Evolutionary conservation across 2,797 vertebrate genomes (phyloP), one percentile per base, ranked within the genome.

Genomic region (Sebastes iracundus): DNA sequence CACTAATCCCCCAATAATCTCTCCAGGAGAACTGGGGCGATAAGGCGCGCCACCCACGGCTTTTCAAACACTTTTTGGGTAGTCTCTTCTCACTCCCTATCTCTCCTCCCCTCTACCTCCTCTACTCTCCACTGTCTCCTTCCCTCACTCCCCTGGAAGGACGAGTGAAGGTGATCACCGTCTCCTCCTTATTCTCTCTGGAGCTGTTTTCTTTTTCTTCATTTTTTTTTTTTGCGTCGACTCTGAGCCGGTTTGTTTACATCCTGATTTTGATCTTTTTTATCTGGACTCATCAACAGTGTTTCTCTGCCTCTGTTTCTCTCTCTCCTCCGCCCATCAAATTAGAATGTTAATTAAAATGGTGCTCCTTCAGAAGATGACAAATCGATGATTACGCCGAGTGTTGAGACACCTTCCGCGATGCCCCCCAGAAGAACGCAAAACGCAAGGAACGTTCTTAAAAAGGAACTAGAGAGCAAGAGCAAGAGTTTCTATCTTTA

Each of bases 1-100:
- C 93, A 91, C 93, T 96, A 96, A 96, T 96, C 95, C 96, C 94
- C 91, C 94, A 95, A 93, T 96, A 96, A 96, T 96, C 95, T 96
- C 94, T 96, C 90, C 95, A 95, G 94, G 95, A 96, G 95, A 95
- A 95, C 94, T 93, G 90, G 86, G 92, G 77, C 77, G 95, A 96
- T 96, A 96, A 96, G 93, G 76, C 86, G 81, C 85, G 93, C 96
- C 95, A 96, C 95, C 96, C 95, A 96, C 94, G 89, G 93, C 94
- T 95, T 92, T 90, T 92, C 93, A 92, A 92, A 92, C 94, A 90
- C 93, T 93, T 94, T 94, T 94, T 93, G 90, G 93, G 91, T 85
- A 91, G 90, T 91, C 87, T 90, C 87, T 52, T 90, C 90, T 88
- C 85, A 79, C 72, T 89, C 81, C 68, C 88, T 90, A 84, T 88